Percentiles rank a stretch among this genome's conserved stretches.
These are phyloP conservation scores for Drosophila sordidula DNA, from an alignment of 2,888 invertebrate genomes.

Conservation along the genomic window DNA sequence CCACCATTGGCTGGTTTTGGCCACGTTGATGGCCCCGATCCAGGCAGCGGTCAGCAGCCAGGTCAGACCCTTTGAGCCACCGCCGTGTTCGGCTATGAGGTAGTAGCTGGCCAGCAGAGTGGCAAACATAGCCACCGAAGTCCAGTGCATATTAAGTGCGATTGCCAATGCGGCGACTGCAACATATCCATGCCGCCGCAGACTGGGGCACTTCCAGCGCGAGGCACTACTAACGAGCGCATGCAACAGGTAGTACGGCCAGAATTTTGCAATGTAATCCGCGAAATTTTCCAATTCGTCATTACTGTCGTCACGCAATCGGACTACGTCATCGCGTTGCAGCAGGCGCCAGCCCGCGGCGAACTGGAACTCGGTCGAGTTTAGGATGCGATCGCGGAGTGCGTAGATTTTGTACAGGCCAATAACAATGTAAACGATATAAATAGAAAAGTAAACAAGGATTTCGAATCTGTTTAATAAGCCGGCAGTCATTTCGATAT, in stretches of 20 bases:
- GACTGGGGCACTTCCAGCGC: slow-evolving; percentile 52
- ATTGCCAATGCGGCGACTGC: slow-evolving; percentile 73
- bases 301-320: slow-evolving; percentile 81
- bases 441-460: slow-evolving; percentile 78
- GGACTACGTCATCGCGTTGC: slow-evolving; percentile 44
- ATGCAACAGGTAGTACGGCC: slow-evolving; percentile 82
- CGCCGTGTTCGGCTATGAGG: slow-evolving; percentile 38
- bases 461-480: slow-evolving; percentile 72
- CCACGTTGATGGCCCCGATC: slow-evolving; percentile 78
- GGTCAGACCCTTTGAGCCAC: slow-evolving; percentile 60
- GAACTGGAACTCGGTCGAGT: slow-evolving; percentile 70
- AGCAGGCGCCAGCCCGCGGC: slow-evolving; percentile 78
- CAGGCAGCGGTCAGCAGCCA: slow-evolving; percentile 78
- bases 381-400: slow-evolving; percentile 70
- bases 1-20: slow-evolving; percentile 65
- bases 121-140: slow-evolving; percentile 58
- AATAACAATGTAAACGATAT: slow-evolving; percentile 80
- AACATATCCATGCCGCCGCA: slow-evolving; percentile 64
- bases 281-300: slow-evolving; percentile 83
- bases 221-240: slow-evolving; percentile 58
- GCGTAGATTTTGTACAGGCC: slow-evolving; percentile 75
- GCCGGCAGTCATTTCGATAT: slow-evolving; percentile 48
- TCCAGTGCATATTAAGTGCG: slow-evolving; percentile 53
- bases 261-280: slow-evolving; percentile 72
- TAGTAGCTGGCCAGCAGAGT: slow-evolving; percentile 76